Percentiles rank a stretch among this genome's conserved stretches.
Evolutionary conservation across 2,888 invertebrate genomes (phyloP).

Genomic region (Acanthopleura granulata): DNA sequence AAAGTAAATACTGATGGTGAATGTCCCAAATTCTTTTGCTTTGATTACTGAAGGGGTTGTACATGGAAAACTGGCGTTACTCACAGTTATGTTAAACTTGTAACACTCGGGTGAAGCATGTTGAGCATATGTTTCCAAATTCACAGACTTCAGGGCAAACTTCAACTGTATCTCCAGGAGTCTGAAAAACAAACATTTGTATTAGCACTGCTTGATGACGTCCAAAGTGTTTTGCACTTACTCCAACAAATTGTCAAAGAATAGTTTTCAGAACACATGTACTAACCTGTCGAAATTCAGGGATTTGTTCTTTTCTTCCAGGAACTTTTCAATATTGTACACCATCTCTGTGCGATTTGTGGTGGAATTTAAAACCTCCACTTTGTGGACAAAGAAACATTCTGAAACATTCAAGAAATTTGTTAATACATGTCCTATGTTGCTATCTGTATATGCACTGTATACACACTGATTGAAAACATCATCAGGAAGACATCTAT

Average conservation of each 20-base stretch:
- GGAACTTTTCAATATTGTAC: constrained; percentile 75
- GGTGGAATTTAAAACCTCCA: constrained; percentile 24
- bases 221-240: no score
- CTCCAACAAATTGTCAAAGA: no score
- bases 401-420: constrained; percentile 32
- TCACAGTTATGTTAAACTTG: constrained; percentile 80
- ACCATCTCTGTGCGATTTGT: constrained; percentile 24
- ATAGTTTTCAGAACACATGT: background rate
- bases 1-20: no score
- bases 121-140: constrained; percentile 89
- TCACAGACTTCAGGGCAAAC: constrained; percentile 89
- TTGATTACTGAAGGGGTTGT: no score
- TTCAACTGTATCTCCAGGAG: constrained; percentile 71
- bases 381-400: constrained; percentile 40
- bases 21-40: no score
- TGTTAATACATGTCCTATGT: no score
- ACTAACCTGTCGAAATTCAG: constrained; percentile 81
- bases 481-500: no score
- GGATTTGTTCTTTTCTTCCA: constrained; percentile 75
- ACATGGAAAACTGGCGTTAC: constrained; percentile 22
- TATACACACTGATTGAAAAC: no score
- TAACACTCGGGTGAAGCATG: constrained; percentile 94
- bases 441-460: no score
- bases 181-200: constrained; percentile 33
- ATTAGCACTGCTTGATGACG: no score